Percentiles rank a stretch among this genome's conserved stretches.
Evolutionary conservation across 2,888 invertebrate genomes (phyloP).

Genomic region (Lepas anatifera): DNA sequence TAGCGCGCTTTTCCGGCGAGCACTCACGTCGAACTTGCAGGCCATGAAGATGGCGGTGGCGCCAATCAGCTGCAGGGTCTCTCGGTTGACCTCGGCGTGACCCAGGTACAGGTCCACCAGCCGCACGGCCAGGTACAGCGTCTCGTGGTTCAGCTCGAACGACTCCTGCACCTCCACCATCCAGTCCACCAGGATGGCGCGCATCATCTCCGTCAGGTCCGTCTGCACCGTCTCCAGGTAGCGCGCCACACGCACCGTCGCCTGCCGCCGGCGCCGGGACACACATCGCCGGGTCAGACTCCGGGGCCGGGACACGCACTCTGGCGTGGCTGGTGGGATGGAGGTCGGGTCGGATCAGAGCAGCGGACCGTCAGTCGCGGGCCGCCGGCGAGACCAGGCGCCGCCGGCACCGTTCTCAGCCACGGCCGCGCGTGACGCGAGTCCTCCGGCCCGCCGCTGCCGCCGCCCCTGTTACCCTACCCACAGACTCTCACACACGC

Average conservation of each 20-base stretch:
- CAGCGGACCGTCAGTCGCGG: too few relatives aligned
- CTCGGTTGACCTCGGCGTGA: conserved; percentile 54
- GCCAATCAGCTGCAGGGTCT: conserved; percentile 79
- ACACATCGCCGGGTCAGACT: too few relatives aligned
- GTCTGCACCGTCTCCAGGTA: conserved; percentile 42
- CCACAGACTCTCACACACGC: too few relatives aligned
- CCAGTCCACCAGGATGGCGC: conserved; percentile 93
- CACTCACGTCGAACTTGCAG: conserved; percentile 85
- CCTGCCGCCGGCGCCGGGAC: not conserved
- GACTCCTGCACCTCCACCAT: conserved; percentile 81
- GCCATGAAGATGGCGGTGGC: conserved; percentile 86
- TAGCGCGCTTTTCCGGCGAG: too few relatives aligned
- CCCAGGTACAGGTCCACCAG: conserved; percentile 79
- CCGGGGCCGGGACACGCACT: too few relatives aligned
- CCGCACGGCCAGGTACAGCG: conserved; percentile 91
- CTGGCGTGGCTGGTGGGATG: too few relatives aligned
- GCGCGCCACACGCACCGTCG: not conserved
- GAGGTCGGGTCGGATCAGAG: too few relatives aligned
- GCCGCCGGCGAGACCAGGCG: too few relatives aligned
- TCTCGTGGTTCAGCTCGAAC: conserved; percentile 97
- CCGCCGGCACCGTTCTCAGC: too few relatives aligned
- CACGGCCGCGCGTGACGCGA: too few relatives aligned
- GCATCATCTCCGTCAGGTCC: conserved; percentile 72
- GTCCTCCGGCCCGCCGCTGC: too few relatives aligned
- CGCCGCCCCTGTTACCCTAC: too few relatives aligned